Percentiles rank a stretch among this genome's conserved stretches.
Evolutionary conservation across 2,888 invertebrate genomes (phyloP).

Genomic region (Hemaris fuciformis): DNA sequence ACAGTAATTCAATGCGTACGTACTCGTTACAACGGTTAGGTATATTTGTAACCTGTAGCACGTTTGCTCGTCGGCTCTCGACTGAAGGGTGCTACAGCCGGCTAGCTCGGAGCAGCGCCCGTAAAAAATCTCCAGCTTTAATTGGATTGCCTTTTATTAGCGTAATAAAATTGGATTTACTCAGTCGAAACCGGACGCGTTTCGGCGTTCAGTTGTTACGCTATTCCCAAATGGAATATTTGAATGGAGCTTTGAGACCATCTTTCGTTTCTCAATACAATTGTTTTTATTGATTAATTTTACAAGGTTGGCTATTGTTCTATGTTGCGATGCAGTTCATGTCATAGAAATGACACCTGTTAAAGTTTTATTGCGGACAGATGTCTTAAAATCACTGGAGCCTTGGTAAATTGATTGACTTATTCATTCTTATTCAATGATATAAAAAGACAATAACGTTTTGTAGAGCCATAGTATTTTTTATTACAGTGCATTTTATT

Average conservation of each 20-base stretch:
- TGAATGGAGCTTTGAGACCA: conserved; percentile 36
- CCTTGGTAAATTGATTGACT: neutral
- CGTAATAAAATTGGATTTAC: conserved; percentile 76
- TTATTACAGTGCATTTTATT: too few species aligned
- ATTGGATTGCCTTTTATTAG: conserved; percentile 79
- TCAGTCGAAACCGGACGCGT: conserved; percentile 54
- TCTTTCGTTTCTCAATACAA: conserved; percentile 31
- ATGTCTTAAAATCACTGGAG: neutral
- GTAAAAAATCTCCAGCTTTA: conserved; percentile 72
- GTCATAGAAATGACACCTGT: neutral
- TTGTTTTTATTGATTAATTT: conserved; percentile 26
- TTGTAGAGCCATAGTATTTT: too few species aligned
- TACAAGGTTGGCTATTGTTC: neutral
- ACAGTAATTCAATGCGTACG: neutral
- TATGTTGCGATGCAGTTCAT: neutral
- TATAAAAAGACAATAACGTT: too few species aligned
- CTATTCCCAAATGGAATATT: conserved; percentile 52
- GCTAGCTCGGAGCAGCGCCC: conserved; percentile 45
- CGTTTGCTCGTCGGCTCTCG: conserved; percentile 42
- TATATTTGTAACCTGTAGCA: conserved; percentile 52
- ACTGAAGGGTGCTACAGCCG: conserved; percentile 51
- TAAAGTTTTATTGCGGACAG: neutral
- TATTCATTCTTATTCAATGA: too few species aligned
- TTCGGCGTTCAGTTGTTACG: conserved; percentile 52
- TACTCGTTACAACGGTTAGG: conserved; percentile 6